Base-by-base conservation (phyloP, 2,888 invertebrate species). In the Callyntrura sp. region DNA sequence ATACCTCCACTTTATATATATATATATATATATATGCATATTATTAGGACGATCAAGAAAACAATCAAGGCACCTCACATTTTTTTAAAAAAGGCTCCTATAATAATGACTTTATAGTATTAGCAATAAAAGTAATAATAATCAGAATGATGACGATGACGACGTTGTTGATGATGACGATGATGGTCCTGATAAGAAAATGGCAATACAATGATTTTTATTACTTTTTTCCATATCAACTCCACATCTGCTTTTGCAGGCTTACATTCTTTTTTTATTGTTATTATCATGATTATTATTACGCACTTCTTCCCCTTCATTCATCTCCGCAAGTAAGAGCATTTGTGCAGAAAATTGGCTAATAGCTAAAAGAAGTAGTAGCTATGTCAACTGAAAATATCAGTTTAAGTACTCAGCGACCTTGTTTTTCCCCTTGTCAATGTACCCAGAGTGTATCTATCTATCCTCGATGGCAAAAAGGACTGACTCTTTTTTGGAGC, bases 171-270 rank as follows among this genome's bases (percentile, higher is more conserved):
- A 35, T 35, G 35, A 35, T 35, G 35, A 35, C 9, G n/a, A 51
- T n/a, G n/a, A 51, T 51, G 35, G 6, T 35, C 35, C 35, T 35
- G 35, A 35, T 35, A 35, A 35, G 23, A 60, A 65, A 65, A 65
- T 70, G 35, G 70, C 17, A 70, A 43, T 70, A 70, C 70, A 70
- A 70, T 70, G 70, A 70, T 70, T 70, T 65, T 70, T 70, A 70
- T 70, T 35, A 25, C 70, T 70, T 17, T 43, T 70, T n/a, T 25
- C 5, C 11, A 70, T 70, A 70, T 35, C 35, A 35, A 35, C 35
- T 35, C 35, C 35, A 35, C 35, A 35, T 35, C 35, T 35, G 35
- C 35, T 35, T n/a, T n/a, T 35, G 35, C 35, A 51, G n/a, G 51
- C 51, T 14, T n/a, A 51, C 51, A 51, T n/a, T 51, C n/a, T 51